Percentiles rank a stretch among this genome's conserved stretches.
These are phyloP conservation scores for Tupiocoris notatus DNA, from an alignment of 2,888 invertebrate genomes.

Conservation along the genomic window DNA sequence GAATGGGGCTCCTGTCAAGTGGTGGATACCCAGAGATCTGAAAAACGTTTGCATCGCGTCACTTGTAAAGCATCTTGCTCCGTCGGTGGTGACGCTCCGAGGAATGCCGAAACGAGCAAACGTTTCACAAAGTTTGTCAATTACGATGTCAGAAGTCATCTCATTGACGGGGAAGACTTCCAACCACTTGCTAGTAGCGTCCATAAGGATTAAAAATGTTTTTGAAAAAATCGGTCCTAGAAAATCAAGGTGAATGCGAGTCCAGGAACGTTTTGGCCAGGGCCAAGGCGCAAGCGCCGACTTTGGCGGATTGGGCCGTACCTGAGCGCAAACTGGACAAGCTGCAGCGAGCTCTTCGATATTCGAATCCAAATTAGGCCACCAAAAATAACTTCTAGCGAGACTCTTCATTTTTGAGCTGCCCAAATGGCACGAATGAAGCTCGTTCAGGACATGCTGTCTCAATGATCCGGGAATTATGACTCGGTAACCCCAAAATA, in stretches of 20 bases:
- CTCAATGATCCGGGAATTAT: neutral
- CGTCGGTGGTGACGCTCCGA: conserved; percentile 1
- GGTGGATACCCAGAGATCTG: conserved; percentile 15
- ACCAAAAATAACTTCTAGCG: neutral
- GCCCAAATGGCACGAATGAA: neutral
- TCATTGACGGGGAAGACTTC: conserved; percentile 6
- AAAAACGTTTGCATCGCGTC: conserved; percentile 9
- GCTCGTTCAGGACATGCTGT: neutral
- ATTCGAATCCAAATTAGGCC: too few species aligned
- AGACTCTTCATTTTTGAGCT: neutral
- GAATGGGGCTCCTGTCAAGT: conserved; percentile 21
- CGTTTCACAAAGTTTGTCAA: conserved; percentile 4
- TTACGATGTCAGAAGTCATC: conserved; percentile 4
- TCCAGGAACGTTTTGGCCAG: neutral
- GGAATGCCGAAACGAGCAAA: too few species aligned
- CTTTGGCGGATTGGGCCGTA: conserved; percentile 3
- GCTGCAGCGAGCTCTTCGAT: too few species aligned
- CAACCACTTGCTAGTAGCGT: conserved; percentile 33
- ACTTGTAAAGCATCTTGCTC: conserved; percentile 10
- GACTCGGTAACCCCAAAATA: neutral
- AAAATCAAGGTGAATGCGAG: too few species aligned
- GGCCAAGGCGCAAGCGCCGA: neutral
- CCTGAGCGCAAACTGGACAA: neutral
- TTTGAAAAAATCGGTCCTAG: neutral
- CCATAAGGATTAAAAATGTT: conserved; percentile 18